phyloP scores from a whole-genome alignment of 2,888 invertebrate species.

The Loripinus fragilis region DNA sequence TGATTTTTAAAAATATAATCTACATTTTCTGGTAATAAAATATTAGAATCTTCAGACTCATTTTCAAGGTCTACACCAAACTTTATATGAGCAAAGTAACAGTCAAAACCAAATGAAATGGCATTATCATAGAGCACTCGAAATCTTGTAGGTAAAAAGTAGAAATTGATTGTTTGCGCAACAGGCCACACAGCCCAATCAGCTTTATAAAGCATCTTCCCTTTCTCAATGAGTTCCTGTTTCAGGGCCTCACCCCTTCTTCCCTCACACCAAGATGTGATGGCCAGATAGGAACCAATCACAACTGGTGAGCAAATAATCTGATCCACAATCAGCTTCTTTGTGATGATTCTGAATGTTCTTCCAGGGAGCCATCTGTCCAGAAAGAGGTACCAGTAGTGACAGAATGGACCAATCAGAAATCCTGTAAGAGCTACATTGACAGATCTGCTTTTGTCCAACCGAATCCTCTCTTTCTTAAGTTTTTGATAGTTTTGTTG shows the following conservation, averaged over 20 bases:
- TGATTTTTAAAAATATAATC: conserved; percentile 1
- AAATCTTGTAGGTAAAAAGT: conserved; percentile 91
- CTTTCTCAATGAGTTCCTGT: conserved; percentile 85
- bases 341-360: conserved; percentile 85
- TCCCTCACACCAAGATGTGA: conserved; percentile 57
- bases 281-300: conserved; percentile 84
- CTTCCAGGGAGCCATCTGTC: conserved; percentile 90
- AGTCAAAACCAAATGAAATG: conserved; percentile 79
- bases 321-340: conserved; percentile 93
- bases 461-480: conserved; percentile 64
- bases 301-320: conserved; percentile 92
- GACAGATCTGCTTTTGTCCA: conserved; percentile 86
- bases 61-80: conserved; percentile 51
- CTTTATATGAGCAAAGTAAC: conserved; percentile 78
- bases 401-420: conserved; percentile 91
- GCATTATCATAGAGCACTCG: conserved; percentile 89
- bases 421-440: conserved; percentile 92
- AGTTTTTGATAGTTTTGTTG: conserved; percentile 90
- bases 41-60: neutral
- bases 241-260: conserved; percentile 54
- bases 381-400: conserved; percentile 93
- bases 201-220: conserved; percentile 90
- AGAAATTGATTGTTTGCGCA: conserved; percentile 96
- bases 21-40: neutral
- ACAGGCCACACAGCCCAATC: conserved; percentile 98